Conservation (phyloP, 2,113 vertebrate species). For the Thamnaconus septentrionalis region DNA sequence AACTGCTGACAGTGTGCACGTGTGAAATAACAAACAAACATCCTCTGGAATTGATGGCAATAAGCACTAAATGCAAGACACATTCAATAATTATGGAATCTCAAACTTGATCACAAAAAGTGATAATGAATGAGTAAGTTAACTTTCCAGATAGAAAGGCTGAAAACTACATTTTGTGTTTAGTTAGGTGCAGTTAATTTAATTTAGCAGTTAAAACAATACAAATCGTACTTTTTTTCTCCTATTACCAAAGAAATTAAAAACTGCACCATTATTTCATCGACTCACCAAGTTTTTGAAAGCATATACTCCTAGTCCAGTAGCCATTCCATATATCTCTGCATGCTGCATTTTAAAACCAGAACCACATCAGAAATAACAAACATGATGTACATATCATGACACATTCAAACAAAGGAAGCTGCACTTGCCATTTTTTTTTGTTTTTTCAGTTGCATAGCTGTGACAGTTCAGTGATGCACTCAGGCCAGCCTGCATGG, state of each 20-base stretch:
- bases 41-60: background rate
- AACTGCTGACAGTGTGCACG: background rate
- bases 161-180: too few species aligned
- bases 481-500: conserved; percentile 33
- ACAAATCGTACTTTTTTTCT: background rate
- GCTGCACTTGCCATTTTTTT: conserved; percentile 66
- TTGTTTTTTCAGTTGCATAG: conserved; percentile 64
- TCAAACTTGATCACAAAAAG: too few species aligned
- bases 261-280: too few species aligned
- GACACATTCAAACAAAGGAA: conserved; percentile 49
- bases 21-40: background rate
- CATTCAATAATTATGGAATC: too few species aligned
- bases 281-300: background rate
- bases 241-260: too few species aligned
- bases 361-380: conserved; percentile 34
- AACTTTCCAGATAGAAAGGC: too few species aligned
- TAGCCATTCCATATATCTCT: conserved; percentile 20
- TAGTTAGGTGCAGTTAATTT: too few species aligned
- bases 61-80: too few species aligned
- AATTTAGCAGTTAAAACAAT: background rate
- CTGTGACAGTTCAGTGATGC: conserved; percentile 52
- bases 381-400: conserved; percentile 31
- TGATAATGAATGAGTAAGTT: too few species aligned
- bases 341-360: conserved; percentile 51
- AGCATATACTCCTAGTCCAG: background rate